Percentiles rank a stretch among this genome's conserved stretches.
phyloP scores from a whole-genome alignment of 2,888 invertebrate species.

The Uropetala carovei region DNA sequence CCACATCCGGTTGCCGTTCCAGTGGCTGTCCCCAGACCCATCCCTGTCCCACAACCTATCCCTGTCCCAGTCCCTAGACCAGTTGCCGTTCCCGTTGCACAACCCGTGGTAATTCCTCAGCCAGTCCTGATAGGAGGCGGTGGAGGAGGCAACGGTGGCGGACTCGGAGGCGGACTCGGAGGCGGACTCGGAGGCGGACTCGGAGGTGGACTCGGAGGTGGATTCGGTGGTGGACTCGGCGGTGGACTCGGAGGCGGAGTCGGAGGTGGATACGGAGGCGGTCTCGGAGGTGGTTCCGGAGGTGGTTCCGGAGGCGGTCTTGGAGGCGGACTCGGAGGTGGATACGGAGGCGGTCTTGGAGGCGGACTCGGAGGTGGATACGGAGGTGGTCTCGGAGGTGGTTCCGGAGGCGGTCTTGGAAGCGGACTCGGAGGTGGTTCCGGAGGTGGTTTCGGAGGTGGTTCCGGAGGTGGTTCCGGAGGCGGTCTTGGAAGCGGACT shows the following conservation, averaged over 20 bases:
- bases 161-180: not conserved
- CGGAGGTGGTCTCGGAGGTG: not conserved
- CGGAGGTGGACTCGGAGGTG: not conserved
- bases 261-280: not conserved
- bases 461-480: not conserved
- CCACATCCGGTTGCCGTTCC: conserved; percentile 47
- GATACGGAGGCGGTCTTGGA: conserved; percentile 67
- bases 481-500: not conserved
- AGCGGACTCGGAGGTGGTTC: not conserved
- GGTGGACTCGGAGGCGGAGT: not conserved
- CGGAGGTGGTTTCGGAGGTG: not conserved
- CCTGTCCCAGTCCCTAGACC: conserved; percentile 78
- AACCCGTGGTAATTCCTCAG: conserved; percentile 77
- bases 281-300: not conserved
- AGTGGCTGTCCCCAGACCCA: conserved; percentile 36
- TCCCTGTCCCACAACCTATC: conserved; percentile 74
- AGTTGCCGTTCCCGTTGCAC: conserved; percentile 78
- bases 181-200: not conserved
- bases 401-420: not conserved
- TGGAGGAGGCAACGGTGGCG: conserved; percentile 6
- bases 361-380: not conserved
- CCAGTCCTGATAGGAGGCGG: conserved; percentile 74
- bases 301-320: conserved; percentile 11
- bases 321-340: conserved; percentile 22
- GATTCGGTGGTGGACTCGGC: not conserved